Conservation (phyloP, 2,888 invertebrate genomes). For the Druceiella hillmani region DNA sequence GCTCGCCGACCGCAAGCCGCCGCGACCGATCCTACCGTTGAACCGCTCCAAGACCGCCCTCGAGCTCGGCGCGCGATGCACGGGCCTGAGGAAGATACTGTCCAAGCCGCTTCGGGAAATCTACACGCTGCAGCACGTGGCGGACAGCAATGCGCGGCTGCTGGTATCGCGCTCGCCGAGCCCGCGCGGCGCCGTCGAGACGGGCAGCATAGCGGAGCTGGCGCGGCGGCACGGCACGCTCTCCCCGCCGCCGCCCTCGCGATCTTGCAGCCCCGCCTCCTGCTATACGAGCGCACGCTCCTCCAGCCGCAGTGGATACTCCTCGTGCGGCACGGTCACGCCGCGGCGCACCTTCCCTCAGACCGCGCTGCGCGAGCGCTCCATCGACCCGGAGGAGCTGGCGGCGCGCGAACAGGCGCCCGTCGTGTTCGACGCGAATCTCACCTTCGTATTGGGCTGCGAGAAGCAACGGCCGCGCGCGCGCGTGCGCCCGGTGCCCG, state of each 20-base stretch:
- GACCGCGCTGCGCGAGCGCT: constrained; percentile 40
- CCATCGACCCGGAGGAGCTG: constrained; percentile 53
- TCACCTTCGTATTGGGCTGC: constrained; percentile 72
- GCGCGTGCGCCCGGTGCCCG: constrained; percentile 65
- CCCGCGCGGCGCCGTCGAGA: constrained; percentile 41
- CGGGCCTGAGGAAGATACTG: constrained; percentile 33
- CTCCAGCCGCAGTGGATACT: constrained; percentile 43
- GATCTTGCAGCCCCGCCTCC: constrained; percentile 55
- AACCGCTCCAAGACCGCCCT: constrained; percentile 41
- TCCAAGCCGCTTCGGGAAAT: constrained; percentile 46
- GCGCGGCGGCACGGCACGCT: constrained; percentile 40
- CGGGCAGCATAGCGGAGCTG: constrained; percentile 46
- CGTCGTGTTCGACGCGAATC: constrained; percentile 75
- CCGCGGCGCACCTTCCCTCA: constrained; percentile 69
- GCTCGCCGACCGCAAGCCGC: constrained; percentile 46
- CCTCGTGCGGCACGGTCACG: constrained; percentile 49
- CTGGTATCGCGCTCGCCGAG: constrained; percentile 37
- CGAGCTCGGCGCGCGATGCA: constrained; percentile 33
- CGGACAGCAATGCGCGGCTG: not conserved
- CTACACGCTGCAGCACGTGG: constrained; percentile 32
- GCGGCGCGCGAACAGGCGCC: constrained; percentile 67
- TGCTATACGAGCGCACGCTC: constrained; percentile 34
- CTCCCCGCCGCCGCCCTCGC: constrained; percentile 37
- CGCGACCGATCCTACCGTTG: constrained; percentile 40
- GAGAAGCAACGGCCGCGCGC: constrained; percentile 65